Evolutionary conservation across 2,797 vertebrate genomes (phyloP).

Genomic region (Tadarida brasiliensis): DNA sequence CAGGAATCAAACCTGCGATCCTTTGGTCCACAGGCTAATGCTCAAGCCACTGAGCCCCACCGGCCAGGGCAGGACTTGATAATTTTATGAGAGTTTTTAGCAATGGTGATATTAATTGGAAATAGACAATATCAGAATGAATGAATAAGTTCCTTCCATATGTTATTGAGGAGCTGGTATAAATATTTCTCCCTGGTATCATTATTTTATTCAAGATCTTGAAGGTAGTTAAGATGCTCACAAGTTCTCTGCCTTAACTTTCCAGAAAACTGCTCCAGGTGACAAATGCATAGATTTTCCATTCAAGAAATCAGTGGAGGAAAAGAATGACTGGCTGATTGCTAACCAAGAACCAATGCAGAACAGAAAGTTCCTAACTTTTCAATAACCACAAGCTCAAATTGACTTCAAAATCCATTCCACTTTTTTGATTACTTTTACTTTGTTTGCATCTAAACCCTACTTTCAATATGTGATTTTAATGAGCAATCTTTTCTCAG

Average conservation of each 20-base stretch:
- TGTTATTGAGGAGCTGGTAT: not conserved
- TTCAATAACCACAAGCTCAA: not conserved
- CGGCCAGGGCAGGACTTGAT: not conserved
- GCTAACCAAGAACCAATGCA: not conserved
- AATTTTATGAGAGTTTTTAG: not conserved
- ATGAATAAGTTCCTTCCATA: not conserved
- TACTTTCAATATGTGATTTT: not conserved
- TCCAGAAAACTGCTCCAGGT: not conserved
- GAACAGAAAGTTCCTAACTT: not conserved
- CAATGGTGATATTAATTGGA: not conserved
- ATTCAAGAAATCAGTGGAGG: not conserved
- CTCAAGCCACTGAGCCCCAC: too few relatives aligned
- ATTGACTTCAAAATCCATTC: not conserved
- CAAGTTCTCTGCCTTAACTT: not conserved
- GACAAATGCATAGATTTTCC: not conserved
- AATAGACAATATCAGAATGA: not conserved
- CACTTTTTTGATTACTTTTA: not conserved
- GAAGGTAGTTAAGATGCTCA: not conserved
- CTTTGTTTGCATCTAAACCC: constrained; percentile 7
- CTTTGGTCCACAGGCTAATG: too few relatives aligned
- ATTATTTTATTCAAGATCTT: not conserved
- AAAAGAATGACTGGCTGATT: not conserved
- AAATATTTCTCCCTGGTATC: not conserved
- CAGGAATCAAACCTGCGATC: too few relatives aligned
- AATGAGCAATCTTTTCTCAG: not conserved